Evolutionary conservation across 2,113 vertebrate genomes (phyloP).

Genomic region (Tonatia bakeri): DNA sequence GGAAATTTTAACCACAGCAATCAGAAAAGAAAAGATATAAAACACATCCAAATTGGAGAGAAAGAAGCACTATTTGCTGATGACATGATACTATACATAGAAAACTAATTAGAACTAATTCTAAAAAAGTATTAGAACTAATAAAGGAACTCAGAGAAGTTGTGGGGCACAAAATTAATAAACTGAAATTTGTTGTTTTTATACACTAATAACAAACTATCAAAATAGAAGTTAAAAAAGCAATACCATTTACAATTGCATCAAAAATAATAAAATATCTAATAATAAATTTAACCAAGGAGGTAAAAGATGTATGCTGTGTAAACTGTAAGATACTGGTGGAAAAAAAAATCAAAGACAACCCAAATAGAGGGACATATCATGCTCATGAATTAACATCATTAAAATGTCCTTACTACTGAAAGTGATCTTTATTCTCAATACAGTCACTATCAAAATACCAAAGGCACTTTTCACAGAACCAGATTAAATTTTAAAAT

Average conservation of each 20-base stretch:
- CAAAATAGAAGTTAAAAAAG: neutral
- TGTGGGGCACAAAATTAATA: neutral
- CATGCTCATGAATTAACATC: neutral
- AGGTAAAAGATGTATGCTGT: neutral
- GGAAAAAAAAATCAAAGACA: neutral
- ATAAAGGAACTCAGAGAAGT: neutral
- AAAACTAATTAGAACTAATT: no score
- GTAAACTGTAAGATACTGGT: neutral
- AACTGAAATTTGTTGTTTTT: neutral
- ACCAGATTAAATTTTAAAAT: neutral
- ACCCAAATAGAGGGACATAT: neutral
- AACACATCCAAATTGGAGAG: neutral
- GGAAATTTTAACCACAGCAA: neutral
- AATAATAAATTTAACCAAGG: neutral
- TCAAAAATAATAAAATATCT: neutral
- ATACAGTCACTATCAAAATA: neutral
- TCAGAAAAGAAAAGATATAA: neutral
- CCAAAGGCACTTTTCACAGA: neutral
- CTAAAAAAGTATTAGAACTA: neutral
- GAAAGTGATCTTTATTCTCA: neutral
- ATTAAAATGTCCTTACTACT: neutral
- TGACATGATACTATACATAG: neutral
- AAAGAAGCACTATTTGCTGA: neutral
- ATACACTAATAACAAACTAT: neutral
- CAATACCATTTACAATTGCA: neutral